Evolutionary conservation across 2,797 vertebrate species (phyloP), one percentile per base, ranked within the genome.

Genomic region (Anguilla obscura): DNA sequence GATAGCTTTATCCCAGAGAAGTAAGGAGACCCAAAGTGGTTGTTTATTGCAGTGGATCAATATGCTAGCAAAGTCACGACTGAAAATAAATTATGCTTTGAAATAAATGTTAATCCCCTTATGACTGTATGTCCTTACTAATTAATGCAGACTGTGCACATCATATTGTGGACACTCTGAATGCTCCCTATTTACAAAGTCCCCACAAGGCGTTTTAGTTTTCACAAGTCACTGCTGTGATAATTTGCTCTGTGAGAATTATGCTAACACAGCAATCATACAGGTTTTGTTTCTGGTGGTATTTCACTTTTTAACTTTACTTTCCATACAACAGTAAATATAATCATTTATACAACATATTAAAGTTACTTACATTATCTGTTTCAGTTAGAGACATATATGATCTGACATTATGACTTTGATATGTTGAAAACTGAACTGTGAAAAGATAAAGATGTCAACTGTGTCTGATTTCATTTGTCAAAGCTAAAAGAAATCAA

Each of bases 41-140:
- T 45, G 36, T 80, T 80, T 80, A 48, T 80, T 80, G 76, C 45
- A 21, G 79, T 82, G 79, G 21, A n/a, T 21, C 79, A 50, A 50
- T 50, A 48, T 24, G 79, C 16, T 50, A 82, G 24, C 33, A 82
- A 48, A 48, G 16, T n/a, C 8, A 36, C 4, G 50, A 48, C n/a
- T 82, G 40, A 18, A 82, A 82, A 24, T 82, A 48, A 82, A 82
- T 82, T 82, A 50, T 50, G 21, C 40, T 50, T 82, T 82, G 45
- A 48, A 82, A 82, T 50, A n/a, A 82, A 48, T 50, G 8, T 50
- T 21, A 18, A 10, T 76, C 74, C 33, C 33, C 33, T 76, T 40
- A 76, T 6, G 24, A n/a, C 1, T n/a, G 8, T 76, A 5, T 76
- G 30, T 76, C 33, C 69, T 40, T 76, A 16, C 40, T 76, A 18